These are phyloP conservation scores for Proteles cristata DNA, from an alignment of 2,113 vertebrate genomes.

Conservation along the genomic window DNA sequence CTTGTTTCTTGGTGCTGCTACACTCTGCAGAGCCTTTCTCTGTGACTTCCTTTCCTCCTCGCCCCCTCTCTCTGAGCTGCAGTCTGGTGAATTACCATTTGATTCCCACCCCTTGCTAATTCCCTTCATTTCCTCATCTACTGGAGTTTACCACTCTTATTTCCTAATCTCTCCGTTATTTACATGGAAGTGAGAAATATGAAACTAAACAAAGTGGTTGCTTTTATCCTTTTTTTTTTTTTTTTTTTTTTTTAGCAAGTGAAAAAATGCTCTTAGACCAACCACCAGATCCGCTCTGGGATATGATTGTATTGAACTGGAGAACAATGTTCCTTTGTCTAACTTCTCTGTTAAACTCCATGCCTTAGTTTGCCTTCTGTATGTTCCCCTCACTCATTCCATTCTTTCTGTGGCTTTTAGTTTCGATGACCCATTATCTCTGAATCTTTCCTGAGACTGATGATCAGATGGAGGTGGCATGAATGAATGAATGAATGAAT, in stretches of 20 bases:
- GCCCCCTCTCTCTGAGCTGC: rapidly evolving
- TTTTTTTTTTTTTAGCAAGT: neutral
- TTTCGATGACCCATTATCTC: neutral
- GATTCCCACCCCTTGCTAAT: neutral
- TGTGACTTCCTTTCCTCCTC: neutral
- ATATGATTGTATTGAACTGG: neutral
- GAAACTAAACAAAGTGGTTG: neutral
- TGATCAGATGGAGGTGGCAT: neutral
- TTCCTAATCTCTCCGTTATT: neutral
- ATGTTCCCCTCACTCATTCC: neutral
- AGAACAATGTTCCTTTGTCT: neutral
- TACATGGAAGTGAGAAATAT: neutral
- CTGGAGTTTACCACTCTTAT: neutral
- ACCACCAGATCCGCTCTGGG: neutral
- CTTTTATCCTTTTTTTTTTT: neutral
- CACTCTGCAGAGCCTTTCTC: neutral
- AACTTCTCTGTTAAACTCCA: neutral
- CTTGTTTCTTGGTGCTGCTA: rapidly evolving
- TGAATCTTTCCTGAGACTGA: neutral
- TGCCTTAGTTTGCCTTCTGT: neutral
- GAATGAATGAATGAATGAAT: neutral
- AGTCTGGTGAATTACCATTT: neutral
- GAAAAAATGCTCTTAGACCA: neutral
- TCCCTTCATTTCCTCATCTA: neutral
- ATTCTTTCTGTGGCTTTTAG: neutral